These are phyloP conservation scores for Brevimyrus niger DNA, from an alignment of 2,113 vertebrate species.

Conservation along the genomic window DNA sequence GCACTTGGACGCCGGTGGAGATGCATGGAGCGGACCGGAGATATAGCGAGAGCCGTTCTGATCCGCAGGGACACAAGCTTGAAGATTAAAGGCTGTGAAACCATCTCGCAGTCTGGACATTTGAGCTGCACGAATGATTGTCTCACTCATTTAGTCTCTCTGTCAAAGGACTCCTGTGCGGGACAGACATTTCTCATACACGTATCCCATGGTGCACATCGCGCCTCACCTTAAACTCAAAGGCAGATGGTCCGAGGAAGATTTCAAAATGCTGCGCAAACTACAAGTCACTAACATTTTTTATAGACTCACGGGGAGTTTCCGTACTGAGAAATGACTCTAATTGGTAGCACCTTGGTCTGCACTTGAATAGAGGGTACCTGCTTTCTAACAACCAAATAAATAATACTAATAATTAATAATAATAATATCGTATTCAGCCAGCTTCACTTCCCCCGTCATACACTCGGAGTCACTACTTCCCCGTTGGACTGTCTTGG, in stretches of 20 bases:
- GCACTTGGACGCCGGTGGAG: neutral
- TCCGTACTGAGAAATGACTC: neutral
- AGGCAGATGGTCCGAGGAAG: neutral
- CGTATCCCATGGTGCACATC: neutral
- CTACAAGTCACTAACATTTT: neutral
- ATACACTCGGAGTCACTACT: neutral
- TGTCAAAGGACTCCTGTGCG: neutral
- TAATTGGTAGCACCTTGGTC: neutral
- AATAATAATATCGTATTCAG: neutral
- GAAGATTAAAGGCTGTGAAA: neutral
- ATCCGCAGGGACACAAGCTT: neutral
- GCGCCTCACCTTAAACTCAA: neutral
- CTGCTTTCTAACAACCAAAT: neutral
- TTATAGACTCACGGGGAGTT: neutral
- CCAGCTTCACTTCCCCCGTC: neutral
- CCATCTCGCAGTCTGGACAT: slow-evolving; percentile 11
- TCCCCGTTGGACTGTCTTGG: neutral
- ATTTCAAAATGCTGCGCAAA: neutral
- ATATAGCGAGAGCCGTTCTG: neutral
- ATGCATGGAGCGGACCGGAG: neutral
- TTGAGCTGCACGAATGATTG: slow-evolving; percentile 8
- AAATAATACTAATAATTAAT: neutral
- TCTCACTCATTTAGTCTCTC: neutral
- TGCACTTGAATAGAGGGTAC: neutral
- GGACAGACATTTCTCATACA: neutral